Base-by-base conservation (phyloP, 2,113 vertebrate genomes). In the Microcebus lehilahytsara region DNA sequence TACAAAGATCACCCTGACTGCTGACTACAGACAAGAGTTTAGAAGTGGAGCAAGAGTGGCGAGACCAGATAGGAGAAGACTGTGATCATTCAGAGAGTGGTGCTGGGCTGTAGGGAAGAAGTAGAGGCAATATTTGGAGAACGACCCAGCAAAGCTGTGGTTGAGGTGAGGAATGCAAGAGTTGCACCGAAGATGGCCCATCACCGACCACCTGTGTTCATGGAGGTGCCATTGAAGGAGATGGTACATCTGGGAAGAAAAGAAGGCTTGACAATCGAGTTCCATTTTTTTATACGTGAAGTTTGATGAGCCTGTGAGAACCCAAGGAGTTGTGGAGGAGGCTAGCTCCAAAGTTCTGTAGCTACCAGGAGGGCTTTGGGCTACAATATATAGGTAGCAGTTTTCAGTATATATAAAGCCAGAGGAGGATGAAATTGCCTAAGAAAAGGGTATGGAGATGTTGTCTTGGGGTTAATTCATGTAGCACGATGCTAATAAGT, bases 11-110 rank as follows among this genome's bases (percentile, higher is more conserved):
- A 37, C 64, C 6, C 22, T 53, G 27, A 40, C 1, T 40, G 66
- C 34, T 93, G 40, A 49, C 78, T 72, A 27, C 6, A 74, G 69
- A 67, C 60, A 46, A 62, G 30, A 60, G 85, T 91, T 95, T 25
- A 67, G 19, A 69, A 67, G 19, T 75, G 87, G 30, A 56, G 30
- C 42, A 67, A 27, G 64, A 66, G 30, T 22, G 6, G 60, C 6
- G 40, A 75, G 58, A 53, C 22, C 58, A 72, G 16, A n/a, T 14
- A 17, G 27, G 32, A 71, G n/a, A 86, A 71, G 34, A 51, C 3
- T 60, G 1, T 16, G 3, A 64, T 66, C 17, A 4, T 71, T 64
- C 51, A 42, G 42, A 64, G 53, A 27, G 25, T 23, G 17, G 32
- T 22, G 27, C 20, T 42, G 16, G 49, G 27, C 37, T 17, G 0